Evolutionary conservation across 1,140 invertebrate genomes (phyloP).

Genomic region (Daktulosphaira vitifoliae): DNA sequence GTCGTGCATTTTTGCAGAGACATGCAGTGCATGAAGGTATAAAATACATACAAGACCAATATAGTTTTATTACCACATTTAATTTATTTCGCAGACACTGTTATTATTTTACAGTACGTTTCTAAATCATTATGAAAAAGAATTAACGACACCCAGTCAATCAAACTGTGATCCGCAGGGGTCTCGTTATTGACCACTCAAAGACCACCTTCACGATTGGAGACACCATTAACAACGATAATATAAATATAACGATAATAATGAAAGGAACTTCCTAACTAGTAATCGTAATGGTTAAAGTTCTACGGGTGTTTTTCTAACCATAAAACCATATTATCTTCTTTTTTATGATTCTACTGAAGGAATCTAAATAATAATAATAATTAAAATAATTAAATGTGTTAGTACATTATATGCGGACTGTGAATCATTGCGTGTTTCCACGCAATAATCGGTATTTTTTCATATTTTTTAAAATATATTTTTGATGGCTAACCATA

Average conservation of each 20-base stretch:
- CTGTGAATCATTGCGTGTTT: no score
- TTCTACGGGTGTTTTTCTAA: neutral
- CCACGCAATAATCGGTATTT: no score
- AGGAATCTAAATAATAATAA: slow-evolving; percentile 18
- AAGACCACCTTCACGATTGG: slow-evolving; percentile 3
- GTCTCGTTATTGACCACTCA: neutral
- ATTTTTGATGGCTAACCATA: no score
- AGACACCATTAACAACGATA: slow-evolving; percentile 23
- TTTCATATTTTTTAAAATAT: no score
- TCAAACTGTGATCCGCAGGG: slow-evolving; percentile 10
- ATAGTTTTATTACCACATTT: slow-evolving; percentile 13
- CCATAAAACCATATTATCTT: slow-evolving; percentile 24
- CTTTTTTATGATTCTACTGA: slow-evolving; percentile 13
- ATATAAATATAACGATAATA: slow-evolving; percentile 11
- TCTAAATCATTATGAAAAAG: slow-evolving; percentile 2
- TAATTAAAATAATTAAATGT: neutral
- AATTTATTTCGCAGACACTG: neutral
- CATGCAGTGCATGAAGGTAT: neutral
- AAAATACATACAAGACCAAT: neutral
- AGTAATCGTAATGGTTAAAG: slow-evolving; percentile 10
- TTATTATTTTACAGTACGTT: neutral
- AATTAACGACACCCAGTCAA: slow-evolving; percentile 23
- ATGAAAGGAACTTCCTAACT: neutral
- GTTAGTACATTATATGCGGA: no score
- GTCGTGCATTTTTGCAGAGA: slow-evolving; percentile 2